These are phyloP conservation scores for Oegoconia quadripuncta DNA, from an alignment of 2,888 invertebrate genomes.

Conservation along the genomic window DNA sequence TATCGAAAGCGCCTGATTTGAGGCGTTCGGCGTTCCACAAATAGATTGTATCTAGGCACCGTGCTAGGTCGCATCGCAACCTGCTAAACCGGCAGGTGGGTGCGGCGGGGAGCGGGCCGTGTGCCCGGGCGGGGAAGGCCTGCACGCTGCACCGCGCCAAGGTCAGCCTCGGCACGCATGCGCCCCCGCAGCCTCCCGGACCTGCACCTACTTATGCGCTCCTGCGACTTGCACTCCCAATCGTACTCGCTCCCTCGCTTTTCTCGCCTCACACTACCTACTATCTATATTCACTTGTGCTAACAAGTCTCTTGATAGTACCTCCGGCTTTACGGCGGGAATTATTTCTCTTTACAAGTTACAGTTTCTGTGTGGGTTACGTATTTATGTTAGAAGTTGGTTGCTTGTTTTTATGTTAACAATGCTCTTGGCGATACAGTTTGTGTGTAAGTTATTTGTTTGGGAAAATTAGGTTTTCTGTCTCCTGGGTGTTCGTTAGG, in stretches of 20 bases:
- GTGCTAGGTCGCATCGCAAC: conserved; percentile 63
- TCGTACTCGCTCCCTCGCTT: conserved; percentile 35
- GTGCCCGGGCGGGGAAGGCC: conserved; percentile 27
- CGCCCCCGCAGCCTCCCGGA: conserved; percentile 46
- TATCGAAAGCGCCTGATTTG: conserved; percentile 26
- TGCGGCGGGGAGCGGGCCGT: conserved; percentile 37
- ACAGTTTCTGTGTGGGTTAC: too few relatives aligned
- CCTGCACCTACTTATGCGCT: conserved; percentile 52
- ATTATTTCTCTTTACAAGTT: too few relatives aligned
- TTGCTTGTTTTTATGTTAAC: too few relatives aligned
- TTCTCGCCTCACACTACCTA: conserved; percentile 18
- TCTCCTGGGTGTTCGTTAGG: too few relatives aligned
- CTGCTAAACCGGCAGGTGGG: conserved; percentile 70
- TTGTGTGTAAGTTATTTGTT: too few relatives aligned
- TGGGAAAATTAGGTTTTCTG: too few relatives aligned
- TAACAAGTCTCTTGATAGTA: too few relatives aligned
- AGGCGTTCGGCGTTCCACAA: conserved; percentile 45
- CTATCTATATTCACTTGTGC: too few relatives aligned
- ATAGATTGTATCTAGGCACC: conserved; percentile 65
- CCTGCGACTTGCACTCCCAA: conserved; percentile 55
- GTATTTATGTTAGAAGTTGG: too few relatives aligned
- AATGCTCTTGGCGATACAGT: too few relatives aligned
- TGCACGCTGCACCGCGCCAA: conserved; percentile 76
- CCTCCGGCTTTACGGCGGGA: too few relatives aligned
- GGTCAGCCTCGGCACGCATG: conserved; percentile 74